Base-by-base conservation (phyloP, 2,113 vertebrate genomes). In the Carettochelys insculpta region DNA sequence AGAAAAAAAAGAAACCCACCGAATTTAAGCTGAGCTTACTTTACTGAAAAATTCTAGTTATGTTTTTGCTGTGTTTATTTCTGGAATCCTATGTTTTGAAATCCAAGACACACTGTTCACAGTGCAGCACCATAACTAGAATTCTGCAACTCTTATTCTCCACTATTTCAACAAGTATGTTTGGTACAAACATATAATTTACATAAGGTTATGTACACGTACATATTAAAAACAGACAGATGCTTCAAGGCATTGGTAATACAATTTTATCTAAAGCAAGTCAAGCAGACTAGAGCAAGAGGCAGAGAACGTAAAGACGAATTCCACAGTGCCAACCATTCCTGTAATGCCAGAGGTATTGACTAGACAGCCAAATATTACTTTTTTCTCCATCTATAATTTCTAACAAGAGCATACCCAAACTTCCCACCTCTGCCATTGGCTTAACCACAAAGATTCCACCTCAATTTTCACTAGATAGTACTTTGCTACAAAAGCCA, bases 401-500 rank as follows among this genome's bases (percentile, higher is more conserved):
- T 20, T 38, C 61, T 68, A 68, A n/a, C 16, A 68, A 38, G 1
- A 91, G 73, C 83, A 94, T 88, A 81, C 34, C 68, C 94, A 91
- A 50, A 92, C 52, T 75, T 91, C 77, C 88, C 89, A 93, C 85
- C 68, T 82, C 84, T 75, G 86, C 91, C 84, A 82, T 50, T 41
- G 84, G 76, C 56, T 83, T 87, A 85, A 82, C 45, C 83, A 92
- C 92, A 91, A 9, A 8, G 8, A 19, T 65, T 65, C n/a, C 58
- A n/a, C 58, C n/a, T 68, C 61, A 68, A 8, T 34, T 31, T n/a
- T 20, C 34, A 20, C 2, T 5, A 19, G 61, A 9, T 9, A 31
- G 61, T 9, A 38, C 31, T 4, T 20, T 1, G 17, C 80, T 89
- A 83, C 88, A 52, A 51, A 83, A 91, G 73, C 78, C 58, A 45